phyloP scores from a whole-genome alignment of 2,113 vertebrate species.

The Neotragus moschatus region DNA sequence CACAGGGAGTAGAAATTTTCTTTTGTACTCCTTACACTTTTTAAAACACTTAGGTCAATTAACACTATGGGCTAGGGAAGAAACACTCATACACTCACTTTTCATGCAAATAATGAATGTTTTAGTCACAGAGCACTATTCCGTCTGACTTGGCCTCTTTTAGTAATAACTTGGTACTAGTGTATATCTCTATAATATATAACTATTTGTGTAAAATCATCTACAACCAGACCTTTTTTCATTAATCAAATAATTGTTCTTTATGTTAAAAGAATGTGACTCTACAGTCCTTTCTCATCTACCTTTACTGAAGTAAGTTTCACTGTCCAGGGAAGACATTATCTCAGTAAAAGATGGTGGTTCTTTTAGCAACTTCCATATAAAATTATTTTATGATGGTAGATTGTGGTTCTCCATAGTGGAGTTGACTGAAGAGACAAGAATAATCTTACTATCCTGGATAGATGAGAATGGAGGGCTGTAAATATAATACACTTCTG shows the following conservation, averaged over 20 bases:
- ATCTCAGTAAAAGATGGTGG: background rate
- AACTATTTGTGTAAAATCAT: background rate
- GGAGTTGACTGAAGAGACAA: background rate
- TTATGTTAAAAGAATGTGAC: background rate
- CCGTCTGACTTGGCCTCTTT: background rate
- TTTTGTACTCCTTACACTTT: background rate
- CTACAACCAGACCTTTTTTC: background rate
- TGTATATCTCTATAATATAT: background rate
- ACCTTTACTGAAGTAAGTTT: background rate
- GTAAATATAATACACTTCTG: background rate
- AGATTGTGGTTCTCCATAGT: background rate
- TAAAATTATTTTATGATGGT: background rate
- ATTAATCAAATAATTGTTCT: background rate
- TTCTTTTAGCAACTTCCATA: background rate
- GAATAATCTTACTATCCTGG: background rate
- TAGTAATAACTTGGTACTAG: background rate
- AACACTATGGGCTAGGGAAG: background rate
- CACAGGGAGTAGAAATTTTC: background rate
- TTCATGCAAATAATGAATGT: background rate
- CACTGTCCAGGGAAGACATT: background rate
- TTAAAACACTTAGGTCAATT: background rate
- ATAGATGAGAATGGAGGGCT: background rate
- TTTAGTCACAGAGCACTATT: background rate
- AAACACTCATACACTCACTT: background rate
- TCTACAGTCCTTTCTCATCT: background rate